phyloP scores from a whole-genome alignment of 1,140 invertebrate species.

The Caligus rogercresseyi region DNA sequence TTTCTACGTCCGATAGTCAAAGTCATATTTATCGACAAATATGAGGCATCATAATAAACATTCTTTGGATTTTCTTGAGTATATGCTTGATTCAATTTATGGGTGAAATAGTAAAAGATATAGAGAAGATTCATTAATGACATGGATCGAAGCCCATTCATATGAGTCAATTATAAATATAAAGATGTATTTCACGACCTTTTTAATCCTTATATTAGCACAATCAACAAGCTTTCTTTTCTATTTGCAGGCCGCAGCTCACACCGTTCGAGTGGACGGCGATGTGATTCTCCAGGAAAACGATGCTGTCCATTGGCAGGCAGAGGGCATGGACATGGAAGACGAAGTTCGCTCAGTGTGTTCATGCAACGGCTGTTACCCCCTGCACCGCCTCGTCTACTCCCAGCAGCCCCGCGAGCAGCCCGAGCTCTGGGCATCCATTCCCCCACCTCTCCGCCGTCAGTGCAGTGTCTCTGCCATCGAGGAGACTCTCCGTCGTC shows the following conservation, averaged over 20 bases:
- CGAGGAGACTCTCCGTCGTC: neutral
- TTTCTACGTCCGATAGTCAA: no score
- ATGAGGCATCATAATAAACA: no score
- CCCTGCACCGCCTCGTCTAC: neutral
- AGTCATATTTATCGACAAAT: no score
- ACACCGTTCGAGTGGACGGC: constrained; percentile 41
- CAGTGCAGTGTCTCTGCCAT: neutral
- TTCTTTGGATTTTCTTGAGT: no score
- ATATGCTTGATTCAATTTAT: no score
- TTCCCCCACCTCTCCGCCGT: neutral
- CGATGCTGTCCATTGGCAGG: constrained; percentile 13
- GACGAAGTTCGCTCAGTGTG: constrained; percentile 11
- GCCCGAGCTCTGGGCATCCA: neutral
- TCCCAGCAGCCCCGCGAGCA: neutral
- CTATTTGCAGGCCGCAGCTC: constrained; percentile 34
- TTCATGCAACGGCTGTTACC: neutral
- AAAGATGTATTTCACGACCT: no score
- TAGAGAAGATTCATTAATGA: no score
- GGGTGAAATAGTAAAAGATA: no score
- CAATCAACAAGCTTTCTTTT: no score
- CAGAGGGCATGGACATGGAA: neutral
- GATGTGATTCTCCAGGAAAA: constrained; percentile 35
- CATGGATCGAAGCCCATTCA: no score
- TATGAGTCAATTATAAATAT: no score
- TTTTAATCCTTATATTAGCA: no score